These are phyloP conservation scores for Sorex maritimensis DNA, from an alignment of 2,797 vertebrate species.

Conservation along the genomic window DNA sequence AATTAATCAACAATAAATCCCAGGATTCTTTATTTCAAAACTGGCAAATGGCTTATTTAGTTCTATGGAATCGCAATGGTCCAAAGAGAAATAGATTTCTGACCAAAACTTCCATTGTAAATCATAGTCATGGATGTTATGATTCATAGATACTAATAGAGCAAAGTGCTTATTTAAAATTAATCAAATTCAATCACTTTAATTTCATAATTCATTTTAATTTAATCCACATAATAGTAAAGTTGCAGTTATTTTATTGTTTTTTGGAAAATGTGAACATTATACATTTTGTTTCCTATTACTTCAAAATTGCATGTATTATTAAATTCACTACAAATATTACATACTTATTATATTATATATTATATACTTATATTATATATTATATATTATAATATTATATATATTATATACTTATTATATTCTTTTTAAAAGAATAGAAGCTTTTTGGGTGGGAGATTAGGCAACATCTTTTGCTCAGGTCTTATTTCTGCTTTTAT, in stretches of 20 bases:
- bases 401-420: not conserved
- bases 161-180: constrained; percentile 2
- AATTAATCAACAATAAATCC: constrained; percentile 65
- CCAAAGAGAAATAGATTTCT: constrained; percentile 31
- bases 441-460: too few relatives aligned
- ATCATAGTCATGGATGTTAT: not conserved
- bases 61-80: not conserved
- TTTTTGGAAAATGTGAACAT: constrained; percentile 1
- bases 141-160: not conserved
- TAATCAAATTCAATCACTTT: constrained; percentile 16
- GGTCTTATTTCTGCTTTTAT: too few relatives aligned
- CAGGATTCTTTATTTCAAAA: constrained; percentile 64
- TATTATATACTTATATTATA: not conserved
- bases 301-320: not conserved
- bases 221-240: not conserved
- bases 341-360: not conserved
- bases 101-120: not conserved
- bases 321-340: not conserved
- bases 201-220: constrained; percentile 1
- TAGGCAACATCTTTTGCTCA: too few relatives aligned
- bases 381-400: too few relatives aligned
- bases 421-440: not conserved
- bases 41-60: not conserved
- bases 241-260: constrained; percentile 26
- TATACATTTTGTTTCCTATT: not conserved